phyloP scores from a whole-genome alignment of 2,113 vertebrate genomes.

The Tachysurus vachellii region DNA sequence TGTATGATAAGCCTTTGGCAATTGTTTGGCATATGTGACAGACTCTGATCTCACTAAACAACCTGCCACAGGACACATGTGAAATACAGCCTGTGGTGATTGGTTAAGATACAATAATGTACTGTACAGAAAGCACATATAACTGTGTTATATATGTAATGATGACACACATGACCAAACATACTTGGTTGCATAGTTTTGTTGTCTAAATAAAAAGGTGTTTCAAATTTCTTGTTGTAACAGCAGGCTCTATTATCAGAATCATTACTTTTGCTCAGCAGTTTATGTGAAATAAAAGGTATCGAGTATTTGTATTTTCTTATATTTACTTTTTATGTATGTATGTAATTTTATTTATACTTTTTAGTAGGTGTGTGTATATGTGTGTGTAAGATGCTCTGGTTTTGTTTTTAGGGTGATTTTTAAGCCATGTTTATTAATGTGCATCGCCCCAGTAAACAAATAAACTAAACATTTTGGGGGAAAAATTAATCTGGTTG shows the following conservation, averaged over 20 bases:
- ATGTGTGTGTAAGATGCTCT: too few species aligned
- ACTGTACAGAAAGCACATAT: constrained; percentile 7
- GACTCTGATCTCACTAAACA: background rate
- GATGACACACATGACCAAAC: constrained; percentile 2
- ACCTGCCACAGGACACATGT: background rate
- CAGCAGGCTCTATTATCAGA: constrained; percentile 21
- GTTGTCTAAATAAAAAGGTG: constrained; percentile 29
- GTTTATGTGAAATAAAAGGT: background rate
- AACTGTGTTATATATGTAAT: background rate
- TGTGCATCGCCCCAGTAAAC: too few species aligned
- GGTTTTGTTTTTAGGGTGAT: too few species aligned
- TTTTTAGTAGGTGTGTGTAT: too few species aligned
- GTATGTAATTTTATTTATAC: too few species aligned
- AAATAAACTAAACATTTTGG: too few species aligned
- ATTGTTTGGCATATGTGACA: background rate
- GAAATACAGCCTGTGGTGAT: background rate
- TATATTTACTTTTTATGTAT: too few species aligned
- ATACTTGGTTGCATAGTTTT: constrained; percentile 16
- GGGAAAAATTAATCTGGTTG: too few species aligned
- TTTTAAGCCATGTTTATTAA: too few species aligned
- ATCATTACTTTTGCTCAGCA: background rate
- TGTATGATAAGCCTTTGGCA: background rate
- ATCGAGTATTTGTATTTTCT: too few species aligned
- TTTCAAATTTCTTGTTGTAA: background rate
- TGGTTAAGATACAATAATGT: background rate